Evolutionary conservation across 2,797 vertebrate species (phyloP), one percentile per base, ranked within the genome.

Genomic region (Lates japonicus): DNA sequence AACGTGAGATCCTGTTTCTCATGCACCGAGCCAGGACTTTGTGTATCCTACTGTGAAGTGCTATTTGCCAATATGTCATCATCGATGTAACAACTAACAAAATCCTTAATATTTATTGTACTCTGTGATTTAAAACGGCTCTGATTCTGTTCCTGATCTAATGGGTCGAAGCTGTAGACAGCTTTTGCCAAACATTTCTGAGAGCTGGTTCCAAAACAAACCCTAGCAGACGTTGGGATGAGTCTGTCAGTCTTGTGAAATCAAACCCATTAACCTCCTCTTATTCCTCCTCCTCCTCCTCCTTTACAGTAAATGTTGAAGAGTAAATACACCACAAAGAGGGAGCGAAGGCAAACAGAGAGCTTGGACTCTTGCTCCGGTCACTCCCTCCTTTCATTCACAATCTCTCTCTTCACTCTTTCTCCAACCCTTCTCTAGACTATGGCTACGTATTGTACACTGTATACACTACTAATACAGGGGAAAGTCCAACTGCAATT

Each of bases 191-290:
- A 88, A 85, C 71, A 65, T 77, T 71, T 84, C 57, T 37, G 57
- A 78, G 55, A 68, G 33, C 35, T 12, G 17, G 44, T 19, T 83
- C 78, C 81, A 90, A 89, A 80, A 78, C 59, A 83, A 89, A 80
- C 78, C 64, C 33, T 25, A 25, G 62, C 76, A 88, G 81, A 83
- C 73, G 7, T 51, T 42, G 59, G 76, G 68, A 61, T 83, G 64
- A 80, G 75, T 78, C 61, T 75, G 62, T 81, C 62, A 59, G 59
- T 65, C 74, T 83, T 82, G 68, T 76, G 80, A 91, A 88, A 86
- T 92, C 74, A 88, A 88, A 89, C 80, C 60, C 85, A 86, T 90
- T 88, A 89, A 89, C 84, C 90, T 82, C 74, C 6, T 33, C 39
- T 31, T 59, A 11, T 19, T 78, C 25, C 57, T 70, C 65, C 44